Evolutionary conservation across 2,797 vertebrate genomes (phyloP), one percentile per base, ranked within the genome.

Genomic region (Chromis chromis): DNA sequence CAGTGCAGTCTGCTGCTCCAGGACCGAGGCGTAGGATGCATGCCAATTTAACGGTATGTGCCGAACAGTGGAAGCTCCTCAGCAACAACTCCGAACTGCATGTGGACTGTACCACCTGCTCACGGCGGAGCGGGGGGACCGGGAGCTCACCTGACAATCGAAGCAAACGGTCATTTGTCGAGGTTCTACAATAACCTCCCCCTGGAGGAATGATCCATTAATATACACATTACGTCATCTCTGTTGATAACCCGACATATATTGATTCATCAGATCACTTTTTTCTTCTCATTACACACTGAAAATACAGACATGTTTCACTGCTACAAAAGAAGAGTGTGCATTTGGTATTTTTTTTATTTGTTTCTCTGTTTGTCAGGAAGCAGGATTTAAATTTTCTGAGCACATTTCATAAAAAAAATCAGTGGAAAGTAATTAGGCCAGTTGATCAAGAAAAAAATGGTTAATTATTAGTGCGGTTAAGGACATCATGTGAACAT

Each of bases 61-160:
- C 79, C 57, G 85, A 85, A 83, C 86, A 77, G 87, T 83, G 89
- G 91, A 92, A 86, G 70, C 93, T 94, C 94, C 94, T 95, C 94
- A 86, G 95, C 94, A 94, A 94, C 94, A 92, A 93, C 93, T 95
- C 93, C 79, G 88, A 84, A 88, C 92, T 89, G 93, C 89, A 88
- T 88, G 91, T 80, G 94, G 95, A 93, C 90, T 22, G 92, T 93
- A 96, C 95, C 95, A 96, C 81, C 65, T 88, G 1, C 40, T 0
- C 53, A 0, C 9, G 24, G 0, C 36, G 1, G 22, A 58, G 81
- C 74, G 65, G 91, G 93, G 93, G 59, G 83, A 36, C 39, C 54
- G 13, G 24, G 25, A 39, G 79, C 83, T 86, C 92, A 93, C 88
- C 91, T 92, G 91, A 86, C 84, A 46, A 39, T 62, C 16, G 52